A percentile compares a stretch with the other conserved stretches of the same genome.
phyloP scores from a whole-genome alignment of 2,113 vertebrate species.

The Lates calcarifer region DNA sequence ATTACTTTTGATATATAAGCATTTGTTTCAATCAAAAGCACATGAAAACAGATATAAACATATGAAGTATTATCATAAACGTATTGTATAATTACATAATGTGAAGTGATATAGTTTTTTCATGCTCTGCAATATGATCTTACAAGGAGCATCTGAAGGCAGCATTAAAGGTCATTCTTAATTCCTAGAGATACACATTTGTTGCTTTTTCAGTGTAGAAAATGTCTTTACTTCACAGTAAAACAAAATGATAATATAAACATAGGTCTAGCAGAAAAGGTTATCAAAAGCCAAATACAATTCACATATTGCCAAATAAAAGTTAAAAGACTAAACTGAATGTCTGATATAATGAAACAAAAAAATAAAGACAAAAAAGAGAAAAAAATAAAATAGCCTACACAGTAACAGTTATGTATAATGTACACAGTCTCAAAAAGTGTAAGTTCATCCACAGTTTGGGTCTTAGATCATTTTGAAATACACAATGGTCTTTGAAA shows the following conservation, averaged over 20 bases:
- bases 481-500: slow-evolving; percentile 16
- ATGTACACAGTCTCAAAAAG: slow-evolving; percentile 16
- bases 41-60: background rate
- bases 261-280: background rate
- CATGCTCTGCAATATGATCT: background rate
- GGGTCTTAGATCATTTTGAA: slow-evolving; percentile 13
- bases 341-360: background rate
- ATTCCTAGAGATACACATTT: background rate
- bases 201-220: slow-evolving; percentile 16
- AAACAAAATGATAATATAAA: background rate
- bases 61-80: background rate
- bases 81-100: background rate
- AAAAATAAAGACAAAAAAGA: background rate
- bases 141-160: background rate
- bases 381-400: background rate
- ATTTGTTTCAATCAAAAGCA: background rate
- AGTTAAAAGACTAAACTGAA: background rate
- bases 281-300: slow-evolving; percentile 19
- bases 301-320: slow-evolving; percentile 22
- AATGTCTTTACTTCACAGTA: slow-evolving; percentile 25
- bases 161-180: slow-evolving; percentile 3
- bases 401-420: background rate
- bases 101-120: background rate
- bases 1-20: background rate
- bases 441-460: slow-evolving; percentile 17